Percentiles rank a stretch among this genome's conserved stretches.
Evolutionary conservation across 2,113 vertebrate genomes (phyloP).

Genomic region (Zingel zingel): DNA sequence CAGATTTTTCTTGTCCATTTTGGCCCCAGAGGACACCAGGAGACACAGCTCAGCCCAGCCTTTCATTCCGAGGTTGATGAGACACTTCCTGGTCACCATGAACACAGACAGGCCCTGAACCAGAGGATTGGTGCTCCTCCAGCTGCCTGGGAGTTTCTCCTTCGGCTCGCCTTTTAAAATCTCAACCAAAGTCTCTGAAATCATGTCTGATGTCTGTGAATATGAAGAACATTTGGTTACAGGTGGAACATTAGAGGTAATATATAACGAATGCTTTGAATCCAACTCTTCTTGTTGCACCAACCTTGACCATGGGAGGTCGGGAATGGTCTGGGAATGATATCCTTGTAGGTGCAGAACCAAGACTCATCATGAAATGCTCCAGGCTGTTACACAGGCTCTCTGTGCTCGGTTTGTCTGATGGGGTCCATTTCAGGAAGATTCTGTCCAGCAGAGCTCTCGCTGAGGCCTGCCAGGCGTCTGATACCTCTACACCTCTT

Average conservation of each 20-base stretch:
- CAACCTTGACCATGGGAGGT: conserved; percentile 41
- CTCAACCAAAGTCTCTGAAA: conserved; percentile 58
- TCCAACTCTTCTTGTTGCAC: background rate
- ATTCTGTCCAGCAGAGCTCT: conserved; percentile 56
- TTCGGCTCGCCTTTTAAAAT: conserved; percentile 55
- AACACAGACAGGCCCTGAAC: conserved; percentile 72
- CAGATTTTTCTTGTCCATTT: conserved; percentile 37
- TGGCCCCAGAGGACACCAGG: conserved; percentile 59
- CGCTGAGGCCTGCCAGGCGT: conserved; percentile 67
- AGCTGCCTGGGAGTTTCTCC: background rate
- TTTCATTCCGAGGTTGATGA: conserved; percentile 41
- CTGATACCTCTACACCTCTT: conserved; percentile 2
- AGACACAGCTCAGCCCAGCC: conserved; percentile 72
- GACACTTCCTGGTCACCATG: background rate
- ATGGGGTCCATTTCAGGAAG: conserved; percentile 71
- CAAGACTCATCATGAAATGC: fast-evolving
- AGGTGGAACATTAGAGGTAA: fast-evolving
- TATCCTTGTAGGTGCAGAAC: fast-evolving
- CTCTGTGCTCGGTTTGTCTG: conserved; percentile 38
- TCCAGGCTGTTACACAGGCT: background rate
- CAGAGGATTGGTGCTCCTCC: conserved; percentile 34
- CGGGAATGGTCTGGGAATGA: fast-evolving
- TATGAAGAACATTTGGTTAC: background rate
- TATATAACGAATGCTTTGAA: fast-evolving
- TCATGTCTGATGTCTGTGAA: conserved; percentile 63